Percentiles rank a stretch among this genome's conserved stretches.
Conservation (phyloP, 2,888 invertebrate genomes). For the Periphyllus acericola region DNA sequence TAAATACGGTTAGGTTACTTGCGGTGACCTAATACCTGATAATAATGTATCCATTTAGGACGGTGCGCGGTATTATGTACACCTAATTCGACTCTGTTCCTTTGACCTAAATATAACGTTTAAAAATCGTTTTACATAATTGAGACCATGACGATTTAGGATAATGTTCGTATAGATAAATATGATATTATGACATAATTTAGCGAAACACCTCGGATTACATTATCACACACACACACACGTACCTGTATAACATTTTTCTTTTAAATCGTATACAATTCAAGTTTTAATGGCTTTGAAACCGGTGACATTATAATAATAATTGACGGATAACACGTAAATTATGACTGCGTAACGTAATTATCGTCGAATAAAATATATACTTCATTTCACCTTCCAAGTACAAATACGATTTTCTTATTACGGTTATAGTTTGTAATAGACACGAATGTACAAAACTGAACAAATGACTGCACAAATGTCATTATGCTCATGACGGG, state of each 20-base stretch:
- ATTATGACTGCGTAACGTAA: background rate
- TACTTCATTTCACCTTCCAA: background rate
- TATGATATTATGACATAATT: background rate
- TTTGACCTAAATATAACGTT: slow-evolving; percentile 29
- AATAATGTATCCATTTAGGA: background rate
- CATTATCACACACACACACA: no score
- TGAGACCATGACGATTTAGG: background rate
- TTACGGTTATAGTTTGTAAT: background rate
- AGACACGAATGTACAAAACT: no score
- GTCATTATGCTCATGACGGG: no score
- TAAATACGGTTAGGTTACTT: no score
- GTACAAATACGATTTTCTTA: background rate
- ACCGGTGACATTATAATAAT: background rate
- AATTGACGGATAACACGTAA: background rate
- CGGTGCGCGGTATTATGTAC: no score
- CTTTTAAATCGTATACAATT: background rate
- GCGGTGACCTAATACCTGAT: background rate
- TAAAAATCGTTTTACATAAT: background rate
- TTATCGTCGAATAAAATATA: background rate
- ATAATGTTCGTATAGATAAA: no score
- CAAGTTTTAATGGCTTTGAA: background rate
- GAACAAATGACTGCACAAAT: background rate
- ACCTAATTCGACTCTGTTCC: background rate
- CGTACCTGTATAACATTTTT: no score
- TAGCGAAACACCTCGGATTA: background rate